Evolutionary conservation across 2,113 vertebrate species (phyloP), one percentile per base, ranked within the genome.

Genomic region (Loxodonta africana): DNA sequence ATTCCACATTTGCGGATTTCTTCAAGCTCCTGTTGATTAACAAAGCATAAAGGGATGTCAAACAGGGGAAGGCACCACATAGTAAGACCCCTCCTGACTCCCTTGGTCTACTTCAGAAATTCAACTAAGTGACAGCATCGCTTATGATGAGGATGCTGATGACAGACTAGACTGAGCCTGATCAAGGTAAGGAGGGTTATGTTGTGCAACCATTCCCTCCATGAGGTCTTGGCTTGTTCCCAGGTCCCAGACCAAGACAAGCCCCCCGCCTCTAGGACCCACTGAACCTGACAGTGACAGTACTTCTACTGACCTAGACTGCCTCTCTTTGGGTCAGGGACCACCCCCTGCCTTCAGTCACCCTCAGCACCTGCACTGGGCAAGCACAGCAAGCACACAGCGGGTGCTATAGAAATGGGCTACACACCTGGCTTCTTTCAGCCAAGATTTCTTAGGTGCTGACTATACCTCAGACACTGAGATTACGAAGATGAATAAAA

Each of bases 1-100:
- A 99, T 99, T 98, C 99, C 99, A 99, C 99, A 99, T 98, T 98
- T 99, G 99, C 99, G 99, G 99, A 99, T 99, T 99, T 99, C 99
- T 89, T 99, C 99, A 98, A 99, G 99, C 99, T 99, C 99, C 99
- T 99, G 98, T 87, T 96, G 98, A 98, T 98, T 97, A 95, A 98
- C 94, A 98, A 95, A 98, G 88, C 23, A 82, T 83, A 97, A 96
- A 97, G 94, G 95, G 96, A 46, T 90, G 96, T 98, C 97, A 98
- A 91, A 95, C 28, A 33, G 67, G 92, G 94, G 84, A 97, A 97
- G 96, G 84, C 51, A 98, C 94, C 92, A 96, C n/a, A 95, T 41
- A 65, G 88, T 74, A 95, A 97, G 96, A 96, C 84, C 96, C 97
- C 96, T 96, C 97, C 96, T 95, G 95, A 95, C 67, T 83, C 96